Percentiles rank a stretch among this genome's conserved stretches.
Conservation (phyloP, 2,113 vertebrate species). For the Petrocephalus zakoni region DNA sequence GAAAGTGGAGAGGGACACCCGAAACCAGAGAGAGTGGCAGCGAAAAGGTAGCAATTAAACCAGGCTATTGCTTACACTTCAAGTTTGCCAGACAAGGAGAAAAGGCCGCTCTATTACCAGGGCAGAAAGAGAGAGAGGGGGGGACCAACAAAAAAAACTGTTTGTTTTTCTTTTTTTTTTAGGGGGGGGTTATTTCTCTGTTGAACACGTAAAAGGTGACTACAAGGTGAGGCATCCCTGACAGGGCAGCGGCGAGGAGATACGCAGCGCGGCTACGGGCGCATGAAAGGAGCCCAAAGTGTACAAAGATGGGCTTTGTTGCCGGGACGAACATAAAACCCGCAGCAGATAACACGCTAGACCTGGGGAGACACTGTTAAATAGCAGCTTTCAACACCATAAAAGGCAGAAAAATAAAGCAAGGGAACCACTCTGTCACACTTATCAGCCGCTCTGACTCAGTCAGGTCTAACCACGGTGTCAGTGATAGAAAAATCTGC, state of each 20-base stretch:
- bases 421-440: background rate
- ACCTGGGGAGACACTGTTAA: slow-evolving; percentile 20
- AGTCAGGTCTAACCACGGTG: background rate
- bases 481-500: slow-evolving; percentile 5
- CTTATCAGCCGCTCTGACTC: slow-evolving; percentile 11
- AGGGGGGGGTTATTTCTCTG: slow-evolving; percentile 25
- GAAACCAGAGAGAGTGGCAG: slow-evolving; percentile 47
- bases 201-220: slow-evolving; percentile 33
- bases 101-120: slow-evolving; percentile 34
- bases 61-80: slow-evolving; percentile 51
- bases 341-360: slow-evolving; percentile 16
- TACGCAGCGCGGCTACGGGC: slow-evolving; percentile 26
- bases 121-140: background rate
- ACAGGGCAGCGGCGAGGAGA: slow-evolving; percentile 15
- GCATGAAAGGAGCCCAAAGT: slow-evolving; percentile 29
- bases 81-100: slow-evolving; percentile 41
- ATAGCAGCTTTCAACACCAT: slow-evolving; percentile 19
- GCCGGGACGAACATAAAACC: slow-evolving; percentile 15
- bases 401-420: background rate
- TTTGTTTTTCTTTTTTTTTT: slow-evolving; percentile 30
- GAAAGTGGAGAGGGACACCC: slow-evolving; percentile 58
- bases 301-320: slow-evolving; percentile 39
- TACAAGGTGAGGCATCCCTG: slow-evolving; percentile 22
- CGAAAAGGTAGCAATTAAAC: slow-evolving; percentile 45
- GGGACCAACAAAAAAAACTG: background rate